These are phyloP conservation scores for Pterocles burchelli DNA, from an alignment of 2,113 vertebrate genomes.

Conservation along the genomic window DNA sequence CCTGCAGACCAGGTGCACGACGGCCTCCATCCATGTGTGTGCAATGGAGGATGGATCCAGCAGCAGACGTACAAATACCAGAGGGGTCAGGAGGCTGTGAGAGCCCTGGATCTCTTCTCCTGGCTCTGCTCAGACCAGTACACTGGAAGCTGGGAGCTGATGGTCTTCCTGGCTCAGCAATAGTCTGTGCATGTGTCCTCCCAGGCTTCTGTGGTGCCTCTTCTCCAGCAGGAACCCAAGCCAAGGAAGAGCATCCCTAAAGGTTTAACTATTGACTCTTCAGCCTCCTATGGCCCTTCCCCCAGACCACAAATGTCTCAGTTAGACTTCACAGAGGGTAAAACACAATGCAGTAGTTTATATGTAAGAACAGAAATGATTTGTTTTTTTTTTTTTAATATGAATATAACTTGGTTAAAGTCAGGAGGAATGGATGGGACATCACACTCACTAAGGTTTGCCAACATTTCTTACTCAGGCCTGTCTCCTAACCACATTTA, in stretches of 20 bases:
- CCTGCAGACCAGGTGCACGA: not conserved
- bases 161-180: not conserved
- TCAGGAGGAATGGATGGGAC: not conserved
- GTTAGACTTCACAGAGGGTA: not conserved
- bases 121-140: not conserved
- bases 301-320: not conserved
- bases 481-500: not conserved
- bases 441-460: not conserved
- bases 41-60: not conserved
- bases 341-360: not conserved
- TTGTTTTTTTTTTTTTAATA: not conserved
- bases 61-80: not conserved
- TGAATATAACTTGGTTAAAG: not conserved
- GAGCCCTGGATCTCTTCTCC: not conserved
- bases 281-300: not conserved
- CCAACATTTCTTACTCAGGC: not conserved
- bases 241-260: not conserved
- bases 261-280: not conserved
- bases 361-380: not conserved
- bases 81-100: not conserved
- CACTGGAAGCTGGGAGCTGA: not conserved
- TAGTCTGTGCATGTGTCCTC: not conserved
- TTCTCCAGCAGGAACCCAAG: not conserved
- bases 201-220: not conserved
- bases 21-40: not conserved